Evolutionary conservation across 2,888 invertebrate species (phyloP), one percentile per base, ranked within the genome.

Genomic region (Limnephilus auricula): DNA sequence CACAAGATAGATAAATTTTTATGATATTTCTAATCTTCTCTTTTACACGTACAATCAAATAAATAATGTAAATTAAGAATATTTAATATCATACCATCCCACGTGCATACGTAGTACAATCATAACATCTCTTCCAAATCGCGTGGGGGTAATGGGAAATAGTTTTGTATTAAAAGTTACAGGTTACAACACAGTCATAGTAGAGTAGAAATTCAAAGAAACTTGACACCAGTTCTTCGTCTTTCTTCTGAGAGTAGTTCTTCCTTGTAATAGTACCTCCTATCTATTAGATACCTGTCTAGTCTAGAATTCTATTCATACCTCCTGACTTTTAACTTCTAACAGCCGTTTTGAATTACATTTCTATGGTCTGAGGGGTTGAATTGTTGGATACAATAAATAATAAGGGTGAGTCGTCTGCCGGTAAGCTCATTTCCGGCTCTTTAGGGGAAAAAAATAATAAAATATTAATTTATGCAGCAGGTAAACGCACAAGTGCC

Each of bases 361-460:
- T 32, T 80, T 32, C 32, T 31, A 32, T 45, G 18, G 13, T 40
- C 30, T 40, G 85, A 4, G 37, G 85, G 85, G 85, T 85, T 2
- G 40, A 45, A 40, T n/a, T 45, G 85, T 85, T 2, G 40, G 30
- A 40, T n/a, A 40, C 34, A 34, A 85, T 40, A 85, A 10, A 85
- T 30, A 85, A 40, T 25, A 45, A 85, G 85, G 85, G 85, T 40
- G 85, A 85, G 13, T 5, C 85, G 45, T 45, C 85, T 40, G 5
- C 85, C 85, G n/a, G 34, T 45, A 45, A 30, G 5, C 12, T 40
- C 45, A 85, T n/a, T 85, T 85, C 85, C 85, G 34, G 85, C 13
- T 40, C 85, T n/a, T 18, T 85, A n/a, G 30, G 40, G 45, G 45
- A 85, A 40, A 84, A 13, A 37, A 13, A 40, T 25, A 84, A 40